Conservation (phyloP, 1,140 invertebrate genomes). For the Tetraneura akinire region DNA sequence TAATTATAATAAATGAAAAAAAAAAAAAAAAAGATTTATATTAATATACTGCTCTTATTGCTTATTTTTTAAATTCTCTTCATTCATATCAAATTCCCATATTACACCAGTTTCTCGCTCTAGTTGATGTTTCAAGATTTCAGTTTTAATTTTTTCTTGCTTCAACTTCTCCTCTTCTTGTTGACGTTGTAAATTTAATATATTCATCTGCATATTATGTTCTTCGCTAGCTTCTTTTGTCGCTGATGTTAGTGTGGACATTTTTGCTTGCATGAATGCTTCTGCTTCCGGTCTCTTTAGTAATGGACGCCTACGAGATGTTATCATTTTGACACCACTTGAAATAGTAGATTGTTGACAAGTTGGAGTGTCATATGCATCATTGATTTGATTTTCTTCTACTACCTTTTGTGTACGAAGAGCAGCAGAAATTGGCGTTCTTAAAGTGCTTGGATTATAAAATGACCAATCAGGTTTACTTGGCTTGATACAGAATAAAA, state of each 20-base stretch:
- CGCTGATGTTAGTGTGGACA: neutral
- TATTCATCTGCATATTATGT: neutral
- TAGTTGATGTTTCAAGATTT: neutral
- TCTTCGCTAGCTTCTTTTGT: constrained; percentile 6
- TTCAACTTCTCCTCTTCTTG: neutral
- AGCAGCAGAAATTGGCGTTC: too few species aligned
- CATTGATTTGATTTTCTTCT: too few species aligned
- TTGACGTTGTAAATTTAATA: neutral
- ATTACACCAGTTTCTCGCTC: neutral
- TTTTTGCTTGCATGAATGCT: neutral
- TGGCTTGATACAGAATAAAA: too few species aligned
- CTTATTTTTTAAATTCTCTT: neutral
- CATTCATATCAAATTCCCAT: neutral
- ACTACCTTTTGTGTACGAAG: too few species aligned
- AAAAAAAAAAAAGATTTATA: neutral
- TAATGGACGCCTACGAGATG: neutral
- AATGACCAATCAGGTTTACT: too few species aligned
- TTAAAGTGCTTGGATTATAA: too few species aligned
- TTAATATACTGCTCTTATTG: neutral
- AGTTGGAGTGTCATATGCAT: too few species aligned
- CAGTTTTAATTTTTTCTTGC: neutral
- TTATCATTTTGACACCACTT: too few species aligned
- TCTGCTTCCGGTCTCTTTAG: neutral
- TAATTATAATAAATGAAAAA: neutral
- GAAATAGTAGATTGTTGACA: too few species aligned